Conservation (phyloP, 2,797 vertebrate genomes). For the Rhyacichthys aspro region DNA sequence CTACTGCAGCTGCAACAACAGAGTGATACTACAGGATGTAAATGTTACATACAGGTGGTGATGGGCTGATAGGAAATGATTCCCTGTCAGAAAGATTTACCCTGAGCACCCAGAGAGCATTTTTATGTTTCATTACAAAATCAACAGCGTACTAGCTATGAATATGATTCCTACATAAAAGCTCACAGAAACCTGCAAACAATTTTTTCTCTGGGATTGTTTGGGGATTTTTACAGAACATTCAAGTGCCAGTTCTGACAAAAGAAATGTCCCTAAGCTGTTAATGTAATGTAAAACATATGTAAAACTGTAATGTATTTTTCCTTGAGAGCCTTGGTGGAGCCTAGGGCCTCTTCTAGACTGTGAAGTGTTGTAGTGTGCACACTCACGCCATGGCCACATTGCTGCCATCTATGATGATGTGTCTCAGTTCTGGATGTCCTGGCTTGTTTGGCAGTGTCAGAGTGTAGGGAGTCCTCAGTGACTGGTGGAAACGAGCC, state of each 20-base stretch:
- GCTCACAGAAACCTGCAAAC: too few species aligned
- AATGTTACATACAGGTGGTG: not conserved
- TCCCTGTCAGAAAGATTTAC: not conserved
- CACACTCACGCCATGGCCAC: constrained; percentile 95
- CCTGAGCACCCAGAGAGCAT: too few species aligned
- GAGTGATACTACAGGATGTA: too few species aligned
- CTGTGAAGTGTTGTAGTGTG: not conserved
- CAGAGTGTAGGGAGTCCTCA: constrained; percentile 88
- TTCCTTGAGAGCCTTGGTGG: not conserved
- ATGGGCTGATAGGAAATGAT: not conserved
- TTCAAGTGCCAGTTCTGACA: not conserved
- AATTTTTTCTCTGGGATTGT: too few species aligned
- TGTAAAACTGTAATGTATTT: not conserved
- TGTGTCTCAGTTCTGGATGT: constrained; percentile 83
- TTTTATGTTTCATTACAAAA: too few species aligned
- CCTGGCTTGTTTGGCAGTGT: constrained; percentile 91
- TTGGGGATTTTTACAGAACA: too few species aligned
- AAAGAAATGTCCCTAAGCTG: too few species aligned
- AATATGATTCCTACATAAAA: too few species aligned
- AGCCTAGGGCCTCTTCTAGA: not conserved
- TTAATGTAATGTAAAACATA: too few species aligned
- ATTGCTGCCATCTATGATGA: constrained; percentile 97
- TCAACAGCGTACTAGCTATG: too few species aligned
- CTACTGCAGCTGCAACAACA: constrained; percentile 12
- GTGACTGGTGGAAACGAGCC: constrained; percentile 90